phyloP scores from a whole-genome alignment of 2,113 vertebrate species.

The Oceanites oceanicus region DNA sequence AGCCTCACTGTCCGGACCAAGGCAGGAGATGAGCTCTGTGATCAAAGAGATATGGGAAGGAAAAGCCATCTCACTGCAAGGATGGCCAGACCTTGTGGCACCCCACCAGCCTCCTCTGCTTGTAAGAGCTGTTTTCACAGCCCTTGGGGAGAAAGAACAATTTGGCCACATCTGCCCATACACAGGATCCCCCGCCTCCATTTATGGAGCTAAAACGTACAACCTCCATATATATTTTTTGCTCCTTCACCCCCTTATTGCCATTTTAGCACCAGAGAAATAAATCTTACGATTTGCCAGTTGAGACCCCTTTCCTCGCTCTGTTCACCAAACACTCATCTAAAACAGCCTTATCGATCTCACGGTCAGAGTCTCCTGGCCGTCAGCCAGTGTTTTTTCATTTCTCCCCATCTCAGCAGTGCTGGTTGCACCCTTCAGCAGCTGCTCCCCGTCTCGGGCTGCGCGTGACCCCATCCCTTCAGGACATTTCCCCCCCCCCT shows the following conservation, averaged over 20 bases:
- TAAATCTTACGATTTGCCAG: background rate
- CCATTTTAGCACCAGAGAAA: background rate
- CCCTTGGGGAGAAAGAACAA: background rate
- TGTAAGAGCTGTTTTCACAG: background rate
- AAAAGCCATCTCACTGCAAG: background rate
- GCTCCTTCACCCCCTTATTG: background rate
- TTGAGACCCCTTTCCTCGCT: background rate
- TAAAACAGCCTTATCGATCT: background rate
- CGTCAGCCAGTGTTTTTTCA: background rate
- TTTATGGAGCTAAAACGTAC: background rate
- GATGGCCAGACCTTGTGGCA: background rate
- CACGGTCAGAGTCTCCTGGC: background rate
- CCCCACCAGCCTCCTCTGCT: background rate
- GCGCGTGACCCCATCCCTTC: background rate
- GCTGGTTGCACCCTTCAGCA: too few species aligned
- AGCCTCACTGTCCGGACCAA: too few species aligned
- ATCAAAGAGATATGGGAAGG: background rate
- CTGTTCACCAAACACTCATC: background rate
- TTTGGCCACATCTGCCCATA: background rate
- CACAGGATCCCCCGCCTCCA: background rate
- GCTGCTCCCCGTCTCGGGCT: background rate
- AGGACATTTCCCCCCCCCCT: too few species aligned
- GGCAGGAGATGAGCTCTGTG: fast-evolving
- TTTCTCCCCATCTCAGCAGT: background rate
- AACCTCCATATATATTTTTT: background rate